phyloP scores from a whole-genome alignment of 1,140 invertebrate species.

The Ditylenchus dipsaci region DNA sequence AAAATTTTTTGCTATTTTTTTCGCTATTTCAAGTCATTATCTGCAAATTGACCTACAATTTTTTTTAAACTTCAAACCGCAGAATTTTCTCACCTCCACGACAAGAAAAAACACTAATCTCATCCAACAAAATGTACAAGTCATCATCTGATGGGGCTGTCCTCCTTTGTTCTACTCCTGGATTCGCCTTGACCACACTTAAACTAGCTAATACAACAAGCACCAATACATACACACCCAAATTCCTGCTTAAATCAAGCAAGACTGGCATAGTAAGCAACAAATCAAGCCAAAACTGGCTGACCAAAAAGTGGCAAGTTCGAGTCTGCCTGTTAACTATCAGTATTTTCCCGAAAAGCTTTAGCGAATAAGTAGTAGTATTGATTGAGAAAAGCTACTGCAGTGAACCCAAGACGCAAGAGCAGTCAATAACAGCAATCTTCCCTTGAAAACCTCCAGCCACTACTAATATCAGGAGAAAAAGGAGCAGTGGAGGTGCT shows the following conservation, averaged over 20 bases:
- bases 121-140: constrained; percentile 53
- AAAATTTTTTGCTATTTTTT: too few species aligned
- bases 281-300: neutral
- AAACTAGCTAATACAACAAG: neutral
- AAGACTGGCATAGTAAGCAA: neutral
- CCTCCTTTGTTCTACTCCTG: neutral
- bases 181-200: neutral
- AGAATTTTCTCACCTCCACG: constrained; percentile 42
- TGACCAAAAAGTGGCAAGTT: neutral
- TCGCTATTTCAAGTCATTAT: too few species aligned
- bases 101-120: constrained; percentile 55
- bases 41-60: neutral
- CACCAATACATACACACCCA: neutral
- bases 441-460: too few species aligned
- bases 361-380: too few species aligned
- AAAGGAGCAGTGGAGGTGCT: too few species aligned
- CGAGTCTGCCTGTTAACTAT: neutral
- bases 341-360: neutral
- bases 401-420: too few species aligned
- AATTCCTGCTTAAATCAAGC: neutral
- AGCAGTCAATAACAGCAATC: too few species aligned
- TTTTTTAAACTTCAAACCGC: too few species aligned
- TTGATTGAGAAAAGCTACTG: too few species aligned
- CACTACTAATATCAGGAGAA: too few species aligned
- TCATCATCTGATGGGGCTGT: constrained; percentile 34